Percentiles rank a stretch among this genome's conserved stretches.
phyloP scores from a whole-genome alignment of 2,113 vertebrate genomes.

The Romanogobio albipinnatus region DNA sequence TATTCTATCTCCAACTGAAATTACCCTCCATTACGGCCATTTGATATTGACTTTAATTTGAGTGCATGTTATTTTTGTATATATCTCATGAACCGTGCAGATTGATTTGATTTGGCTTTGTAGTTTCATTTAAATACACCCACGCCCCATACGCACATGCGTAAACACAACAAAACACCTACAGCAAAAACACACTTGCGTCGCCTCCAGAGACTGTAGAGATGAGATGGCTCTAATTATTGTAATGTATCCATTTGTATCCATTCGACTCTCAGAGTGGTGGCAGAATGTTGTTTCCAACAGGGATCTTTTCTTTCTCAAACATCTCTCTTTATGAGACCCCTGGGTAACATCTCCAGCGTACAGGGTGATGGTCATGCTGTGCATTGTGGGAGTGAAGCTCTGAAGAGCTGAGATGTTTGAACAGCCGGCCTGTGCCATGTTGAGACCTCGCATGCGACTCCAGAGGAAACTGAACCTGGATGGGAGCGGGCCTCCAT shows the following conservation, averaged over 20 bases:
- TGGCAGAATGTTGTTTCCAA: neutral
- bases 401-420: slow-evolving; percentile 19
- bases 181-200: slow-evolving; percentile 5
- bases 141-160: slow-evolving; percentile 32
- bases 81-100: slow-evolving; percentile 52
- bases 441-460: slow-evolving; percentile 40
- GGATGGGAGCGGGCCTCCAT: slow-evolving; percentile 45
- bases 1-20: slow-evolving; percentile 39
- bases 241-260: slow-evolving; percentile 61
- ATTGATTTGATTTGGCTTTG: slow-evolving; percentile 59
- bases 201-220: slow-evolving; percentile 50
- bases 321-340: slow-evolving; percentile 51
- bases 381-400: slow-evolving; percentile 1
- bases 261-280: slow-evolving; percentile 36
- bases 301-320: slow-evolving; percentile 32
- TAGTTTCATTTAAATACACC: slow-evolving; percentile 51
- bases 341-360: slow-evolving; percentile 32
- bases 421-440: slow-evolving; percentile 36
- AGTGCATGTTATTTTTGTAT: slow-evolving; percentile 50
- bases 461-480: slow-evolving; percentile 46
- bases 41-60: slow-evolving; percentile 51
- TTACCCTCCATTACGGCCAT: slow-evolving; percentile 35
- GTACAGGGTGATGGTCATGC: neutral
- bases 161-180: slow-evolving; percentile 25
- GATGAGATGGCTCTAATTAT: slow-evolving; percentile 57